Percentiles rank a stretch among this genome's conserved stretches.
These are phyloP conservation scores for Zaprionus tsacasi DNA, from an alignment of 1,140 invertebrate genomes.

Conservation along the genomic window DNA sequence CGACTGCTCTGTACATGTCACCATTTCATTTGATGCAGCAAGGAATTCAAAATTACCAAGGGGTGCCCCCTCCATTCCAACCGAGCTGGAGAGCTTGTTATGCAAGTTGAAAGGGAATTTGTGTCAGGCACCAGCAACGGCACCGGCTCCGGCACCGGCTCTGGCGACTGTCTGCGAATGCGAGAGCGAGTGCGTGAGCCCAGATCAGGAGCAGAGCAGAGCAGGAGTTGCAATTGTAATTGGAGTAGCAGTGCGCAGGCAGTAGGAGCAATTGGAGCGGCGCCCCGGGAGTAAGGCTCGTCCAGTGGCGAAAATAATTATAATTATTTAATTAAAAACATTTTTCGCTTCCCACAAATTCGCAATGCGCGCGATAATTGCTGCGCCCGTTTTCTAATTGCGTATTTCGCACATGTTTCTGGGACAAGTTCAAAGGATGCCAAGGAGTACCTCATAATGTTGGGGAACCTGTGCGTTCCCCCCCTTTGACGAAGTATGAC, in stretches of 20 bases:
- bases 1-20: conserved; percentile 45
- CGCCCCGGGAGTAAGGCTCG: neutral
- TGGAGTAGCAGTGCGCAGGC: conserved; percentile 16
- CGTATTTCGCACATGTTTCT: conserved; percentile 35
- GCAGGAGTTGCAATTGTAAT: neutral
- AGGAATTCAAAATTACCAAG: conserved; percentile 44
- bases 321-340: conserved; percentile 52
- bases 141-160: conserved; percentile 16
- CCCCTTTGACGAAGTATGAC: neutral
- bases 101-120: conserved; percentile 57
- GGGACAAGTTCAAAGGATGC: conserved; percentile 52
- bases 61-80: neutral
- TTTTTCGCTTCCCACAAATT: conserved; percentile 33
- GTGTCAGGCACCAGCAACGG: conserved; percentile 35
- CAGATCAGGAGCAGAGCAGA: neutral
- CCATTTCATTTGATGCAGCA: conserved; percentile 43
- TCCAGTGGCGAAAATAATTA: conserved; percentile 31
- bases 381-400: conserved; percentile 35
- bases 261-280: neutral
- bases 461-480: neutral
- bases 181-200: conserved; percentile 38
- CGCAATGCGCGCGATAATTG: conserved; percentile 44
- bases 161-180: conserved; percentile 49
- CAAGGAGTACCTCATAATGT: neutral
- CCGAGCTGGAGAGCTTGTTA: conserved; percentile 42